phyloP scores from a whole-genome alignment of 2,888 invertebrate genomes.

The Coleophora deauratella region DNA sequence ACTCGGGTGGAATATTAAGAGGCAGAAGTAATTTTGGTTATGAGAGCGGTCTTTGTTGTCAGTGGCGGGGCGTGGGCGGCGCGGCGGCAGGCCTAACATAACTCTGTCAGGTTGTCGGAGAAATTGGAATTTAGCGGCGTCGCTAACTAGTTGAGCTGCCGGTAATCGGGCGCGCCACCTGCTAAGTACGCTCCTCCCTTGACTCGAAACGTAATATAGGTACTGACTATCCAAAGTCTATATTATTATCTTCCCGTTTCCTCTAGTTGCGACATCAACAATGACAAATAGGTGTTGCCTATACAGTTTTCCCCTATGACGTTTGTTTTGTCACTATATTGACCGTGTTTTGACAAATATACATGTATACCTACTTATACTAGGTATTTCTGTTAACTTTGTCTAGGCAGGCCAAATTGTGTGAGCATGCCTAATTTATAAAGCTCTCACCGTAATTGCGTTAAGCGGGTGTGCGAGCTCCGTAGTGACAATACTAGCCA shows the following conservation, averaged over 20 bases:
- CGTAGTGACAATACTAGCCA: conserved; percentile 14
- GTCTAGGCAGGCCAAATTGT: not conserved
- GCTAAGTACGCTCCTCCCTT: not conserved
- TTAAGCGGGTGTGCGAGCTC: conserved; percentile 28
- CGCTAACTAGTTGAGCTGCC: conserved; percentile 33
- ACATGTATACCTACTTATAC: too few species aligned
- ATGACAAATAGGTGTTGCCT: too few species aligned
- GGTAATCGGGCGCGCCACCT: conserved; percentile 14
- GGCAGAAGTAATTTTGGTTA: conserved; percentile 58
- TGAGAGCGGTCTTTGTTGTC: conserved; percentile 54
- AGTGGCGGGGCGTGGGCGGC: conserved; percentile 32
- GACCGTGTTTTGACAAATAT: too few species aligned
- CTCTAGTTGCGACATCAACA: too few species aligned
- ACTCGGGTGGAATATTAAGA: conserved; percentile 55
- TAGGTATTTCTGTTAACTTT: too few species aligned
- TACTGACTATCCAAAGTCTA: too few species aligned
- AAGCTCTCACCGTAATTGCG: conserved; percentile 27
- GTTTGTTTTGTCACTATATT: too few species aligned
- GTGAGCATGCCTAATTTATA: conserved; percentile 17
- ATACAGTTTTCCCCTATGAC: too few species aligned
- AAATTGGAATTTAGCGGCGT: conserved; percentile 35
- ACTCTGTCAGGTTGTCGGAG: conserved; percentile 37
- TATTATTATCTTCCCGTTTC: too few species aligned
- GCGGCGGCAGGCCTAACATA: conserved; percentile 26
- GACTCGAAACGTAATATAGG: too few species aligned